Evolutionary conservation across 2,888 invertebrate genomes (phyloP), one percentile per base, ranked within the genome.

Genomic region (Bimastos eiseni): DNA sequence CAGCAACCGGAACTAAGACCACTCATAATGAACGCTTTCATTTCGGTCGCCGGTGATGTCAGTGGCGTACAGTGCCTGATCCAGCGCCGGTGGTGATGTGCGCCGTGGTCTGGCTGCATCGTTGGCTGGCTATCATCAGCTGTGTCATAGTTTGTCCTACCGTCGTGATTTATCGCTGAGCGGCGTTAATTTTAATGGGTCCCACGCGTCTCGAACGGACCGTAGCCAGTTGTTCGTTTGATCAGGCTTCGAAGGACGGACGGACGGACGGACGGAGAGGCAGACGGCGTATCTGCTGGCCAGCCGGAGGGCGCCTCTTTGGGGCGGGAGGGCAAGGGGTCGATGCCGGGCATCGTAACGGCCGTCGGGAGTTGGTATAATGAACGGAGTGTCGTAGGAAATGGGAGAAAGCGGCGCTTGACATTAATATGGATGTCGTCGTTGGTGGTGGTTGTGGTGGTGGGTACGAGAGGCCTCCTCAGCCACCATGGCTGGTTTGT

Each of bases 121-220:
- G 49, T 19, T 49, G 55, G 55, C 55, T 70, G 30, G 70, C 70
- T 70, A 70, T 70, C 70, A 70, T 70, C 70, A 11, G 70, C 70
- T 70, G 70, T 70, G 70, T 70, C 70, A 70, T 70, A 70, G 70
- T 70, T 70, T 70, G 70, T 70, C 70, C 70, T n/a, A 70, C n/a
- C 70, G 70, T 30, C 86, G 36, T 86, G 86, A 86, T 86, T 86
- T 37, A 86, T 86, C 86, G 86, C 17, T 36, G 37, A 37, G 37
- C 37, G 86, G 86, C 86, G 86, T 86, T 86, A 86, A 86, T 86
- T 86, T 86, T 86, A 86, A 86, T 86, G 86, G 86, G 34, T 86
- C 86, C 86, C 86, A 8, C 13, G 34, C 37, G 86, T 8, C 70
- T 1, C 30, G 70, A n/a, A 70, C 70, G 6, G 70, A 70, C 70